Conservation (phyloP, 2,113 vertebrate genomes). For the Indicator indicator region DNA sequence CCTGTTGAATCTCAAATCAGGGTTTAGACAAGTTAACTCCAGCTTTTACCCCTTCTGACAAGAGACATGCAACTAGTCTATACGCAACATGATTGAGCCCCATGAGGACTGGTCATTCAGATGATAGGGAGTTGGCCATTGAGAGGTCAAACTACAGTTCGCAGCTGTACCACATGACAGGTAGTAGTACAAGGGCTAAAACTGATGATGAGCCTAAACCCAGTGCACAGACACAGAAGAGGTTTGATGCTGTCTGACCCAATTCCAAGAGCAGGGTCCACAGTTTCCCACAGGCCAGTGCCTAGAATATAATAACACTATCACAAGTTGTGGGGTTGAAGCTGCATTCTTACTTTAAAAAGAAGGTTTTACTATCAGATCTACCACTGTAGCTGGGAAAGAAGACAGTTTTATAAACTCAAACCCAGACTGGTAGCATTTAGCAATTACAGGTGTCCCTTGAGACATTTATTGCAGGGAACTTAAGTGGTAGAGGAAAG, state of each 20-base stretch:
- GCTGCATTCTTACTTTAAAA: not conserved
- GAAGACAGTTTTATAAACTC: not conserved
- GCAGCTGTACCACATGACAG: not conserved
- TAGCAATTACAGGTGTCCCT: not conserved
- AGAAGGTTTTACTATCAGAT: no score
- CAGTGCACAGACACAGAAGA: not conserved
- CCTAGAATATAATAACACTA: not conserved
- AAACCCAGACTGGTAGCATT: not conserved
- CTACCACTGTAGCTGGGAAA: not conserved
- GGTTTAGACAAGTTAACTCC: not conserved
- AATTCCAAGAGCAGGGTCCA: not conserved
- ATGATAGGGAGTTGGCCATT: not conserved
- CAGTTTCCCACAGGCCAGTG: not conserved
- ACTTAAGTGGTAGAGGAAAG: not conserved
- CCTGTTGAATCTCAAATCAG: not conserved
- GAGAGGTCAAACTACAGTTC: not conserved
- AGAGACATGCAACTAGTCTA: rapidly evolving
- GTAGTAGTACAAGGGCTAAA: not conserved
- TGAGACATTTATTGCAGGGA: not conserved
- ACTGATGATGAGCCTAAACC: not conserved
- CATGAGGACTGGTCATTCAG: not conserved
- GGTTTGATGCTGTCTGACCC: not conserved
- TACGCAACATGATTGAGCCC: not conserved
- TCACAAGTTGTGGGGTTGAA: not conserved
- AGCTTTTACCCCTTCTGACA: not conserved